Percentiles rank a stretch among this genome's conserved stretches.
These are phyloP conservation scores for Drosophila rufa DNA, from an alignment of 1,140 invertebrate genomes.

Conservation along the genomic window DNA sequence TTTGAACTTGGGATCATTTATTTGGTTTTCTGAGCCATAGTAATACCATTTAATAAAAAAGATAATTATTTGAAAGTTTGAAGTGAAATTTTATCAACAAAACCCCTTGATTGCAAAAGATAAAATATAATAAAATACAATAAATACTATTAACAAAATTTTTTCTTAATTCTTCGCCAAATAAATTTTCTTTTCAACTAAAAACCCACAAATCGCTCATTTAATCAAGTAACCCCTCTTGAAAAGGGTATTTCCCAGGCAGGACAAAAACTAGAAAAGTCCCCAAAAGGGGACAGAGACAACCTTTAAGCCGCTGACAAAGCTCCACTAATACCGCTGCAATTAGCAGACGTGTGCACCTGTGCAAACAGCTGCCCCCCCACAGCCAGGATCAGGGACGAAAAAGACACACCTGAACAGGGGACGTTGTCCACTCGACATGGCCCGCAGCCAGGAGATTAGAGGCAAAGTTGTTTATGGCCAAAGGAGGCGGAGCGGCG, in stretches of 20 bases:
- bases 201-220: neutral
- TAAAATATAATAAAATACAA: too few species aligned
- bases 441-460: slow-evolving; percentile 61
- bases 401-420: neutral
- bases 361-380: slow-evolving; percentile 57
- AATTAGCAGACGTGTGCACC: slow-evolving; percentile 76
- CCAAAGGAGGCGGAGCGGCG: slow-evolving; percentile 18
- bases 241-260: neutral
- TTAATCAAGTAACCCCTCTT: neutral
- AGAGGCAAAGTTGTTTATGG: slow-evolving; percentile 79
- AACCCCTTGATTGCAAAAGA: neutral
- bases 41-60: neutral
- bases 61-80: neutral
- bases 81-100: neutral
- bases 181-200: neutral
- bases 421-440: slow-evolving; percentile 34
- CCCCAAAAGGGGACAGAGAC: neutral
- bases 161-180: neutral
- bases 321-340: slow-evolving; percentile 78
- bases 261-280: slow-evolving; percentile 9
- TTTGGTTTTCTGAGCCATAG: too few species aligned
- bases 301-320: slow-evolving; percentile 75
- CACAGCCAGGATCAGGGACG: slow-evolving; percentile 9
- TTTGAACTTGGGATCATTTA: too few species aligned
- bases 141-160: neutral